Percentiles rank a stretch among this genome's conserved stretches.
These are phyloP conservation scores for Hyphantria cunea DNA, from an alignment of 1,140 invertebrate species.

Conservation along the genomic window DNA sequence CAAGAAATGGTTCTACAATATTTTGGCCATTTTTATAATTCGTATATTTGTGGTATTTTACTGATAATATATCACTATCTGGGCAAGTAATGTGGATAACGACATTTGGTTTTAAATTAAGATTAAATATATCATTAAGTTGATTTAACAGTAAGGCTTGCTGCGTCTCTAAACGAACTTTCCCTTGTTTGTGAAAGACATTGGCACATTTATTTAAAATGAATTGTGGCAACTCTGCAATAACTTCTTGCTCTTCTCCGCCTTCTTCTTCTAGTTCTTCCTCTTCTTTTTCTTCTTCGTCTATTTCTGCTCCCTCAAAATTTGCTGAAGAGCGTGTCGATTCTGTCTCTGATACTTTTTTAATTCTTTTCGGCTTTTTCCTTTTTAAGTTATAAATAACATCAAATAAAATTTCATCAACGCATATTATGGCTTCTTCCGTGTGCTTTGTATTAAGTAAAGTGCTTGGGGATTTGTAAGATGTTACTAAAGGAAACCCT, in stretches of 20 bases:
- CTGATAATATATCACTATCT: slow-evolving; percentile 77
- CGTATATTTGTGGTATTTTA: slow-evolving; percentile 69
- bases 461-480: slow-evolving; percentile 46
- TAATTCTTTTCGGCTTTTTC: slow-evolving; percentile 42
- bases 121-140: slow-evolving; percentile 55
- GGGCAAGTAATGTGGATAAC: slow-evolving; percentile 82
- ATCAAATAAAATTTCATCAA: slow-evolving; percentile 72
- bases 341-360: slow-evolving; percentile 6
- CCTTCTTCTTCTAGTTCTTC: slow-evolving; percentile 48
- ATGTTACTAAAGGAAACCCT: slow-evolving; percentile 82
- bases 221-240: slow-evolving; percentile 60
- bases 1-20: slow-evolving; percentile 46
- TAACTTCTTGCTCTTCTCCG: slow-evolving; percentile 44
- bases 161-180: slow-evolving; percentile 31
- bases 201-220: slow-evolving; percentile 56
- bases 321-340: slow-evolving; percentile 1
- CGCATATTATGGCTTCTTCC: slow-evolving; percentile 74
- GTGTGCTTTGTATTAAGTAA: slow-evolving; percentile 57
- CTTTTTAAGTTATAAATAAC: slow-evolving; percentile 66
- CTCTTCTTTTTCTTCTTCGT: slow-evolving; percentile 51
- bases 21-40: slow-evolving; percentile 61
- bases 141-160: slow-evolving; percentile 52
- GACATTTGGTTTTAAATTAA: slow-evolving; percentile 73
- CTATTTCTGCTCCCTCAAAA: slow-evolving; percentile 33
- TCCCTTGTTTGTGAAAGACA: slow-evolving; percentile 30